A percentile compares a stretch with the other conserved stretches of the same genome.
Conservation (phyloP, 2,888 invertebrate species). For the Lasiommata megera region DNA sequence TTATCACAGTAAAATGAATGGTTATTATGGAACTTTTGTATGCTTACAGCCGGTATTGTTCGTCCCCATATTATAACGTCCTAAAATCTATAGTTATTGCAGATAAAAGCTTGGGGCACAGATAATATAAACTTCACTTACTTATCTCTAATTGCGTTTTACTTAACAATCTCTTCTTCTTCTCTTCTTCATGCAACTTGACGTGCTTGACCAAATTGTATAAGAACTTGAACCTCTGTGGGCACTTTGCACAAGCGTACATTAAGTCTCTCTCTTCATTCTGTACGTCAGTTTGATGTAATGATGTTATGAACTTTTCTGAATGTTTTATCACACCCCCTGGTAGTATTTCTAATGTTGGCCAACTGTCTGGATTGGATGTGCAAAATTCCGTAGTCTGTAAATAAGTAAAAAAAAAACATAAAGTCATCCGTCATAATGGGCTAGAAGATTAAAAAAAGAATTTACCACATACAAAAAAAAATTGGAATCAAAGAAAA, state of each 20-base stretch:
- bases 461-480: no score
- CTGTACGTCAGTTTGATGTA: constrained; percentile 15
- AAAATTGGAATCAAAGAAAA: no score
- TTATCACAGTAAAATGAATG: no score
- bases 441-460: no score
- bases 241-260: constrained; percentile 70
- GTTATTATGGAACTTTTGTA: no score
- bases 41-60: no score
- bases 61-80: no score
- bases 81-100: no score
- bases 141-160: constrained; percentile 18
- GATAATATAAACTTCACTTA: constrained; percentile 8
- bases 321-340: constrained; percentile 67
- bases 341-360: constrained; percentile 67
- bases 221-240: constrained; percentile 59
- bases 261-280: constrained; percentile 47
- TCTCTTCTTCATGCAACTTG: constrained; percentile 58
- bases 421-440: no score
- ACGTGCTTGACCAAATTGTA: constrained; percentile 66
- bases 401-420: not conserved
- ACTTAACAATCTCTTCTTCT: constrained; percentile 35
- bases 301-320: constrained; percentile 37
- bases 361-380: constrained; percentile 54
- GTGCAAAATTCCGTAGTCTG: constrained; percentile 1
- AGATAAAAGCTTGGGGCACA: no score